phyloP scores from a whole-genome alignment of 2,797 vertebrate species.

The Labeo calbasu region DNA sequence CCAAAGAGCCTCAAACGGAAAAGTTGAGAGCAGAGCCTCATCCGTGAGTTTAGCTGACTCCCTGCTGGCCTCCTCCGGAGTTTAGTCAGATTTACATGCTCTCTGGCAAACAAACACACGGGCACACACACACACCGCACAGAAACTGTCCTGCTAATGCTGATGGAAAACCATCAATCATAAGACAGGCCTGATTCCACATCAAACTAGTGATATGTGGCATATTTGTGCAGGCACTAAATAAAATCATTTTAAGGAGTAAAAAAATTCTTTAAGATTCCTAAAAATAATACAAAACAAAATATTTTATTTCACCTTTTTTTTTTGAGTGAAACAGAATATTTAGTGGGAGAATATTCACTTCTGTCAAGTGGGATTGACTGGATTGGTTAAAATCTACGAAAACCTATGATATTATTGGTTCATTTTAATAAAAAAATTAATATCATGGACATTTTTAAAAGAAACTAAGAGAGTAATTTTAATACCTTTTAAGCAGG shows the following conservation, averaged over 20 bases:
- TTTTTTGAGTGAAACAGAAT: background rate
- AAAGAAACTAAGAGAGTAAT: background rate
- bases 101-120: conserved; percentile 3
- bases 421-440: background rate
- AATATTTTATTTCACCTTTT: background rate
- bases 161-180: conserved; percentile 41
- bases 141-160: conserved; percentile 5
- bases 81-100: conserved; percentile 53
- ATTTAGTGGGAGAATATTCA: background rate
- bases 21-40: conserved; percentile 34
- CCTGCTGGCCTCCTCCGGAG: conserved; percentile 53
- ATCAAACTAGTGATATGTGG: background rate
- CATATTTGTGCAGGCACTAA: background rate
- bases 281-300: background rate
- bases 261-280: background rate
- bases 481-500: background rate
- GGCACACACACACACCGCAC: background rate
- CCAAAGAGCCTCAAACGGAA: conserved; percentile 54
- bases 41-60: conserved; percentile 51
- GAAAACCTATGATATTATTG: background rate
- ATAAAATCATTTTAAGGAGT: background rate
- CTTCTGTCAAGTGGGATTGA: background rate
- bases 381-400: background rate
- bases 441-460: background rate
- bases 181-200: background rate